Percentiles rank a stretch among this genome's conserved stretches.
Conservation (phyloP, 2,113 vertebrate genomes). For the Mormyrus lacerda region DNA sequence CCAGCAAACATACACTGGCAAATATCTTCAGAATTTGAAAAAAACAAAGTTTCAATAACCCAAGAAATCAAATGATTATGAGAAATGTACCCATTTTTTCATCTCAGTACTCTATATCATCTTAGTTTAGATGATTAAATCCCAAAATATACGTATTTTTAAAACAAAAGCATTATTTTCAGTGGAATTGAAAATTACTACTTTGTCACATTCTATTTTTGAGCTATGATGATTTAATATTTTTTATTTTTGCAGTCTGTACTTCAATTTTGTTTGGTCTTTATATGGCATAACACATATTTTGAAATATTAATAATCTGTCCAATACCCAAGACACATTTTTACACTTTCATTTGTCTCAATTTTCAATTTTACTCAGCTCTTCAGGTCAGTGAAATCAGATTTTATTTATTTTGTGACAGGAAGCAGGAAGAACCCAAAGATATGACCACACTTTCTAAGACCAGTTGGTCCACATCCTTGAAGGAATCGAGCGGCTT, state of each 20-base stretch:
- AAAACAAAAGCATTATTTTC: background rate
- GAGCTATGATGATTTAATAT: background rate
- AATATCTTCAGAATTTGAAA: background rate
- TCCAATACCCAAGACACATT: background rate
- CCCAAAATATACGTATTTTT: background rate
- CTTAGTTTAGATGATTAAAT: background rate
- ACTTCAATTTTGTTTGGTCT: background rate
- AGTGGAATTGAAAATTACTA: too few relatives aligned
- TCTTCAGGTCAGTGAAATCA: background rate
- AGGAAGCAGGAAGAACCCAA: background rate
- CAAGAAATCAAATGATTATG: background rate
- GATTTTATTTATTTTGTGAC: background rate
- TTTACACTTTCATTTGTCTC: background rate
- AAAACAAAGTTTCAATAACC: background rate
- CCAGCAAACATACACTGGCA: background rate
- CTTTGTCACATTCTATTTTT: background rate
- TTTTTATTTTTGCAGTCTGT: background rate
- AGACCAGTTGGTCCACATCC: background rate
- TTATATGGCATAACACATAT: background rate
- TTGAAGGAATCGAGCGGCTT: background rate
- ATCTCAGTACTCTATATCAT: background rate
- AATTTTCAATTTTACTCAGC: background rate
- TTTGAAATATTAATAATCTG: background rate
- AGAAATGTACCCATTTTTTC: background rate
- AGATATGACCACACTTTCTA: background rate